phyloP scores from a whole-genome alignment of 1,140 invertebrate species.

The Parasteatoda tepidariorum region DNA sequence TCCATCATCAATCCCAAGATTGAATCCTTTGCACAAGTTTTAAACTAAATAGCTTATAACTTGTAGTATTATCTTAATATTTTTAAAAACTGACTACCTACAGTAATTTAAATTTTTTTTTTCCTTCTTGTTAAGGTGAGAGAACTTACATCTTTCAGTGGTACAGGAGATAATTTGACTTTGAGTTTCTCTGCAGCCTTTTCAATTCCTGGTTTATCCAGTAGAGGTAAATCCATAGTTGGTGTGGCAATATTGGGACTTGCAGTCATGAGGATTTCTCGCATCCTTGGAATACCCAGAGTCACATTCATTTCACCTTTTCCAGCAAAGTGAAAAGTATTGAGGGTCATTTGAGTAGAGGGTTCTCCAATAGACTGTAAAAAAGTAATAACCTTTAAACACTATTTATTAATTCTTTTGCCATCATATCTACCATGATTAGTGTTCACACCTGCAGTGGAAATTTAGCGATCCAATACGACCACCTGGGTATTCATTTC shows the following conservation, averaged over 20 bases:
- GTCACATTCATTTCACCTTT: conserved; percentile 99
- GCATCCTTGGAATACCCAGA: conserved; percentile 92
- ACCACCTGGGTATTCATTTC: too few species aligned
- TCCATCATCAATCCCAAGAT: too few species aligned
- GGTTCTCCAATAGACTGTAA: conserved; percentile 93
- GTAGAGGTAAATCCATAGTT: conserved; percentile 92
- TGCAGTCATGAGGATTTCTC: conserved; percentile 97
- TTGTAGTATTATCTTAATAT: too few species aligned
- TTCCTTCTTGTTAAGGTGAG: too few species aligned
- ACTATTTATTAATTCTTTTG: background rate
- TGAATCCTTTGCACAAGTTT: too few species aligned
- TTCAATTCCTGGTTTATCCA: conserved; percentile 65
- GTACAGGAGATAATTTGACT: conserved; percentile 80
- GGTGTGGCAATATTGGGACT: conserved; percentile 94
- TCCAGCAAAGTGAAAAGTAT: conserved; percentile 99
- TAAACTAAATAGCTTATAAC: too few species aligned
- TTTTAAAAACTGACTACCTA: too few species aligned
- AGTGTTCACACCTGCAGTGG: too few species aligned
- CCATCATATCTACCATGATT: background rate
- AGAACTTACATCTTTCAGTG: conserved; percentile 77
- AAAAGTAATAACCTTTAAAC: conserved; percentile 4
- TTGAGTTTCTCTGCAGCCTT: conserved; percentile 77
- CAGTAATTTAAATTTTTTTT: too few species aligned
- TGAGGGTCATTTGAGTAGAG: conserved; percentile 99
- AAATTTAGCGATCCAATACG: too few species aligned